Base-by-base conservation (phyloP, 1,140 invertebrate species). In the Habropoda laboriosa region DNA sequence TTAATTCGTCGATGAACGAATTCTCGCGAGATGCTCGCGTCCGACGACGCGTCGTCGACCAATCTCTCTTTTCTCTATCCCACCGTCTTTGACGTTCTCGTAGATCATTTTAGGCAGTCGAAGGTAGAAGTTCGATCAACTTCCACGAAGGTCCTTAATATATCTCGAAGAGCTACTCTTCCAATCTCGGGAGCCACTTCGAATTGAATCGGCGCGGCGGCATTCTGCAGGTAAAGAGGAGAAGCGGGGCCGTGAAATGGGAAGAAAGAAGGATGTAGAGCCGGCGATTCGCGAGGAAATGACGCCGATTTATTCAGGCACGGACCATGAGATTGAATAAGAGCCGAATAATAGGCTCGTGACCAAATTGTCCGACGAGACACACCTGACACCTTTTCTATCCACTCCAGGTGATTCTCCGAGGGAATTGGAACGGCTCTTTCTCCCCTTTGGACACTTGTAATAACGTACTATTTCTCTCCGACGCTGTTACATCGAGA, bases 161-260 rank as follows among this genome's bases (percentile, higher is more conserved):
- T 75, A 82, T 79, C 57, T 60, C 51, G 40, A 49, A 79, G 58
- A 75, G 74, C 67, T 70, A 68, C 83, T n/a, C n/a, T 79, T 76
- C 68, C 66, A 47, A 13, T 55, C 74, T 71, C 32, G 45, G 47
- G 71, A 74, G 70, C 53, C 53, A 47, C 78, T 83, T 67, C 49
- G 61, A 81, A 83, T 86, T 68, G 82, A 88, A 89, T 86, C 85
- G 77, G 61, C 73, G 57, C 85, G 77, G 61, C 73, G 57, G 68
- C 81, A 30, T 86, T 81, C 73, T 61, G 68, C 76, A 64, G 68
- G 47, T 55, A 60, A 74, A 79, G n/a, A 18, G 53, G 35, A 4
- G 53, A 30, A 49, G 51, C 42, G 66, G 32, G 55, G 18, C n/a
- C 45, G 57, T 71, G 57, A 79, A 85, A 83, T 79, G 66, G 73